These are phyloP conservation scores for Tricholaema leucomelas DNA, from an alignment of 2,113 vertebrate species.

Conservation along the genomic window DNA sequence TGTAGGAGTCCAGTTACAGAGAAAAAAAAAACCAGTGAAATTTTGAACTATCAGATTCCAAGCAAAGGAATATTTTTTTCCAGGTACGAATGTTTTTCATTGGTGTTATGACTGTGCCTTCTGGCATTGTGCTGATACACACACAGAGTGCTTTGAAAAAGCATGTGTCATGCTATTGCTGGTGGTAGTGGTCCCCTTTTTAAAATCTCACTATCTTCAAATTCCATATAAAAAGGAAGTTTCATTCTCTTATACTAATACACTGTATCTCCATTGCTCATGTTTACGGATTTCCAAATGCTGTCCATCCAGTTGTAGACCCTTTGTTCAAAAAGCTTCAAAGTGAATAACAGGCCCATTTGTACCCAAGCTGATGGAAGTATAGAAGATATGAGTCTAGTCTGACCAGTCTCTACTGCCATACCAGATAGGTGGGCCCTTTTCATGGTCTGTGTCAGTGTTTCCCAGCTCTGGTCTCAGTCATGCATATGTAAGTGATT, in stretches of 20 bases:
- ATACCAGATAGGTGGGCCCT: fast-evolving
- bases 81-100: neutral
- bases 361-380: neutral
- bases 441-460: neutral
- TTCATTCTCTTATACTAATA: fast-evolving
- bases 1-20: neutral
- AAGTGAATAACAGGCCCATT: neutral
- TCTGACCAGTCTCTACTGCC: neutral
- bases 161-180: fast-evolving
- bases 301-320: neutral
- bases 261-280: neutral
- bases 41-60: neutral
- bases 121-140: neutral
- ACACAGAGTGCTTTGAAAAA: neutral
- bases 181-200: fast-evolving
- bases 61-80: neutral
- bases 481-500: fast-evolving
- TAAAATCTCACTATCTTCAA: neutral
- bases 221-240: neutral
- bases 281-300: neutral
- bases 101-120: neutral
- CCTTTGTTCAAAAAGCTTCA: fast-evolving
- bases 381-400: fast-evolving
- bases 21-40: neutral
- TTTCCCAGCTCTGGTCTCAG: neutral